Percentiles rank a stretch among this genome's conserved stretches.
These are phyloP conservation scores for Spodoptera exigua DNA, from an alignment of 2,888 invertebrate genomes.

Conservation along the genomic window DNA sequence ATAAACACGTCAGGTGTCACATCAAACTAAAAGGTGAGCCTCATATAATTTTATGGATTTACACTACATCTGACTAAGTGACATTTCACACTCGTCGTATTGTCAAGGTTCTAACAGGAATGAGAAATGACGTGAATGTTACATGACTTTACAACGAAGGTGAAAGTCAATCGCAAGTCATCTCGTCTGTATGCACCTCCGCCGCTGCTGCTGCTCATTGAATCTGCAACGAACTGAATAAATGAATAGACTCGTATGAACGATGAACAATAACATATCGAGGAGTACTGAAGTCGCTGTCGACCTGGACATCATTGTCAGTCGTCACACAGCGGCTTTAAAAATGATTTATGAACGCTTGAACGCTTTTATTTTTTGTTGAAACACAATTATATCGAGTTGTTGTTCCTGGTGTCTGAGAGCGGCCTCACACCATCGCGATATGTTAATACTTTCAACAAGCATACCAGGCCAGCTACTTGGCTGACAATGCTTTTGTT, in stretches of 20 bases:
- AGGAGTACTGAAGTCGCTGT: slow-evolving; percentile 29
- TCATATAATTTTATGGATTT: slow-evolving; percentile 32
- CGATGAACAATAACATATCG: slow-evolving; percentile 51
- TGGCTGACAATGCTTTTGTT: slow-evolving; percentile 48
- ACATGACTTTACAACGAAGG: slow-evolving; percentile 68
- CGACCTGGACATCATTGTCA: slow-evolving; percentile 16
- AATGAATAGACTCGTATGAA: slow-evolving; percentile 65
- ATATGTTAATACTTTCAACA: slow-evolving; percentile 48
- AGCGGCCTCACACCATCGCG: slow-evolving; percentile 26
- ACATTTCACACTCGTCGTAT: slow-evolving; percentile 29
- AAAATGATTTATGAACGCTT: slow-evolving; percentile 29
- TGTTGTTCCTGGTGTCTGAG: slow-evolving; percentile 40
- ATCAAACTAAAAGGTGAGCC: slow-evolving; percentile 61
- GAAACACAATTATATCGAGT: slow-evolving; percentile 10
- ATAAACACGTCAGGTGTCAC: slow-evolving; percentile 51
- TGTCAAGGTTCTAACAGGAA: slow-evolving; percentile 53
- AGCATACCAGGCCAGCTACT: slow-evolving; percentile 46
- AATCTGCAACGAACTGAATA: slow-evolving; percentile 65
- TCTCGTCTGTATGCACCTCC: slow-evolving; percentile 69
- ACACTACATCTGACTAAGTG: slow-evolving; percentile 37
- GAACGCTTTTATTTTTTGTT: slow-evolving; percentile 24
- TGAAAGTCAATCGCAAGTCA: slow-evolving; percentile 70
- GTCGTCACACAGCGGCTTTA: slow-evolving; percentile 9
- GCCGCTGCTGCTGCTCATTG: slow-evolving; percentile 60
- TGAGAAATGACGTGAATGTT: slow-evolving; percentile 65